phyloP scores from a whole-genome alignment of 1,140 invertebrate species.

The Leptinotarsa undecemlineata region DNA sequence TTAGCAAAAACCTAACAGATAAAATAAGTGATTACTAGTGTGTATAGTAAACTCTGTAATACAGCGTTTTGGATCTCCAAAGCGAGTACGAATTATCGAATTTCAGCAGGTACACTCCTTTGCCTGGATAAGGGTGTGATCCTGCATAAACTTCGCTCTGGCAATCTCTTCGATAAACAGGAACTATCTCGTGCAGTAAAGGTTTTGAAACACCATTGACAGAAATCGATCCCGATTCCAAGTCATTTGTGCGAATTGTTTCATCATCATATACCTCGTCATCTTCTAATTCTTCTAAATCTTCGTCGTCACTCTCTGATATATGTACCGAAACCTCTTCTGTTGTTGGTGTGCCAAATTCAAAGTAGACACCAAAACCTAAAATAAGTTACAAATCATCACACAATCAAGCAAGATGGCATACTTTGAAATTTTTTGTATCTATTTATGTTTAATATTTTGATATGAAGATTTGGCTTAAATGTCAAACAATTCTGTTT shows the following conservation, averaged over 20 bases:
- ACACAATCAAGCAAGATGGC: neutral
- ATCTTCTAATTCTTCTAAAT: conserved; percentile 80
- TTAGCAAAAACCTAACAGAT: neutral
- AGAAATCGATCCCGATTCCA: conserved; percentile 49
- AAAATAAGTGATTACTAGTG: conserved; percentile 55
- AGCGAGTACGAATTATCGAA: conserved; percentile 99
- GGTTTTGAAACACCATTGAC: conserved; percentile 46
- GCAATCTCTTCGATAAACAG: conserved; percentile 93
- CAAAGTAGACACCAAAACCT: conserved; percentile 98
- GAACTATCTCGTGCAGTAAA: conserved; percentile 68
- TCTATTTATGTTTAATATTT: no score
- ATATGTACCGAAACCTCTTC: conserved; percentile 87
- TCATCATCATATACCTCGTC: conserved; percentile 68
- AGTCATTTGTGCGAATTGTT: conserved; percentile 48
- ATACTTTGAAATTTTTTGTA: neutral
- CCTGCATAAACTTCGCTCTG: conserved; percentile 97
- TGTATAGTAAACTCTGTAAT: conserved; percentile 98
- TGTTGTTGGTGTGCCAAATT: conserved; percentile 88
- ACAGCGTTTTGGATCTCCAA: conserved; percentile 98
- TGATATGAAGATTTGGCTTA: no score
- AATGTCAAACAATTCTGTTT: no score
- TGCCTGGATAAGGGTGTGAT: conserved; percentile 93
- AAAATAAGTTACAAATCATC: neutral
- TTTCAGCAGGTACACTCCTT: conserved; percentile 97
- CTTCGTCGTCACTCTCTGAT: conserved; percentile 90